Conservation (phyloP, 2,797 vertebrate genomes). For the Moxostoma hubbsi region DNA sequence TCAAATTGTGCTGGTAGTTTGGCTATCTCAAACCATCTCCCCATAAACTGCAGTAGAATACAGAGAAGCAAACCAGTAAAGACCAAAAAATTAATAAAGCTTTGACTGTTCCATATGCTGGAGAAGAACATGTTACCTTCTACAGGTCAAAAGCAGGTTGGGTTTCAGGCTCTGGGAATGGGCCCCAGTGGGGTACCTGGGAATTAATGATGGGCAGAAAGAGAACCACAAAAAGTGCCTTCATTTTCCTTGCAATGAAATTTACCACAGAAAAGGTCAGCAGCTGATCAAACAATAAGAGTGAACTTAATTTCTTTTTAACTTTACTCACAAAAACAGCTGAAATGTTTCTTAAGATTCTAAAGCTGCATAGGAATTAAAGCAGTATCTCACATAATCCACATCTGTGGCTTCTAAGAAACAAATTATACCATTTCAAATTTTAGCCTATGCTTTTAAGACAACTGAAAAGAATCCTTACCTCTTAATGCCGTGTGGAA, state of each 20-base stretch:
- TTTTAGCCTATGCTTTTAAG: too few relatives aligned
- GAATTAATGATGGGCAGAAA: constrained; percentile 66
- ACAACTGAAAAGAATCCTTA: background rate
- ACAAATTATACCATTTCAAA: too few relatives aligned
- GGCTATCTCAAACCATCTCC: constrained; percentile 93
- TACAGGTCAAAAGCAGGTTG: constrained; percentile 77
- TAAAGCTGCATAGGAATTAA: too few relatives aligned
- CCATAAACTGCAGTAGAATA: constrained; percentile 81
- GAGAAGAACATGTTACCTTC: constrained; percentile 23
- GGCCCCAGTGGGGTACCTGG: constrained; percentile 82
- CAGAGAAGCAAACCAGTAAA: background rate
- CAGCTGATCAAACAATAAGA: too few relatives aligned
- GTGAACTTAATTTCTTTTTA: too few relatives aligned
- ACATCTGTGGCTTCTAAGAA: too few relatives aligned
- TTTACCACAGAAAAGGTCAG: background rate
- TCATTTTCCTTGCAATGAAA: constrained; percentile 63
- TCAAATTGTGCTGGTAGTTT: constrained; percentile 88
- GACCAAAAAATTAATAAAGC: background rate
- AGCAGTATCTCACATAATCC: too few relatives aligned
- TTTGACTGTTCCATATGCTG: too few relatives aligned
- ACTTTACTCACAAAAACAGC: too few relatives aligned
- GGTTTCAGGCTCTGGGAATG: constrained; percentile 77
- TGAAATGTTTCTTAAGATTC: too few relatives aligned
- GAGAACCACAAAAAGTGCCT: constrained; percentile 58
- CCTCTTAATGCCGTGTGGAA: constrained; percentile 26